Evolutionary conservation across 2,113 vertebrate species (phyloP).

Genomic region (Pteronura brasiliensis): DNA sequence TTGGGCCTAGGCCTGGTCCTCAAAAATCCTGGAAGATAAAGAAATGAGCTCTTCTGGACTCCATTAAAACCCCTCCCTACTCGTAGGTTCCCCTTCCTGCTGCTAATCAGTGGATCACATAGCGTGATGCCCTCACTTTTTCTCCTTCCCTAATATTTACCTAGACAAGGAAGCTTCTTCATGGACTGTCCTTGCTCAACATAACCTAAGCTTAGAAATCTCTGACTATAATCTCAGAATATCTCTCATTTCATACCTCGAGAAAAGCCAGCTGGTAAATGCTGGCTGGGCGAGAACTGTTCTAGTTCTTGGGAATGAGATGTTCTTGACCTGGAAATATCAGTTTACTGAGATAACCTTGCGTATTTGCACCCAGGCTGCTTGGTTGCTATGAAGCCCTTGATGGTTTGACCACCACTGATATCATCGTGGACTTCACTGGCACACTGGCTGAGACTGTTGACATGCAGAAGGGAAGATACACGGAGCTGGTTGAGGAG

Average conservation of each 20-base stretch:
- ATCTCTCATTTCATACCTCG: neutral
- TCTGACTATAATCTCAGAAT: slow-evolving; percentile 40
- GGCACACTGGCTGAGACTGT: slow-evolving; percentile 92
- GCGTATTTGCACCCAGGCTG: slow-evolving; percentile 82
- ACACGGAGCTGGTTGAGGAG: slow-evolving; percentile 82
- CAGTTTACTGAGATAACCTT: slow-evolving; percentile 21
- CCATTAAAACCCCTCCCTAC: neutral
- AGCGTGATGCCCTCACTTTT: neutral
- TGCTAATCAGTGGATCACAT: neutral
- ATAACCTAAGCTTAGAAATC: neutral
- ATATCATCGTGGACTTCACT: slow-evolving; percentile 96
- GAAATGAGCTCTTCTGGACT: neutral
- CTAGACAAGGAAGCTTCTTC: neutral
- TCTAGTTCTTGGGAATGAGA: slow-evolving; percentile 33
- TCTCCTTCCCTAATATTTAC: neutral
- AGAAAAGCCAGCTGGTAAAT: slow-evolving; percentile 38
- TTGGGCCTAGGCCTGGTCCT: neutral
- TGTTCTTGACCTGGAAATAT: neutral
- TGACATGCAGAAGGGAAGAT: slow-evolving; percentile 85
- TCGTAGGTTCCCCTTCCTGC: neutral
- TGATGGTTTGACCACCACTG: slow-evolving; percentile 92
- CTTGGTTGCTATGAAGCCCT: slow-evolving; percentile 94
- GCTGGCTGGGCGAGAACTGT: neutral
- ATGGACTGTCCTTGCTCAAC: neutral
- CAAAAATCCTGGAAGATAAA: neutral